These are phyloP conservation scores for Lepus townsendii DNA, from an alignment of 2,797 vertebrate species.

Conservation along the genomic window DNA sequence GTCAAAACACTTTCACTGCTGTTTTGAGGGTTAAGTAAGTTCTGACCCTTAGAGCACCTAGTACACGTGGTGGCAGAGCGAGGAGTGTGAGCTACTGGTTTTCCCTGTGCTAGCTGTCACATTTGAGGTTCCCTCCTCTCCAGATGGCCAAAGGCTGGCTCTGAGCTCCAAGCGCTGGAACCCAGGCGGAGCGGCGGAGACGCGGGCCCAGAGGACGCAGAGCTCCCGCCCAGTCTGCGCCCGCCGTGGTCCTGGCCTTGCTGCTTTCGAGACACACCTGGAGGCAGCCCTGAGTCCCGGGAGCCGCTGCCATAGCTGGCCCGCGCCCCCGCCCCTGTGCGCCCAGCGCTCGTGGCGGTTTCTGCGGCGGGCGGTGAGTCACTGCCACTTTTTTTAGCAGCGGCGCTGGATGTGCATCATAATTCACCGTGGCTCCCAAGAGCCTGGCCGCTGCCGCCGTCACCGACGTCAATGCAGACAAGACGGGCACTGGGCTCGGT, in stretches of 20 bases:
- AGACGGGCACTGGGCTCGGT: neutral
- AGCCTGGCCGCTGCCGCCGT: neutral
- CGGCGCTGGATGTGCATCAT: neutral
- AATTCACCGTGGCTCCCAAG: neutral
- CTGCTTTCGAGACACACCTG: conserved; percentile 57
- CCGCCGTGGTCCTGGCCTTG: fast-evolving
- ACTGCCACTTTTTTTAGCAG: conserved; percentile 64
- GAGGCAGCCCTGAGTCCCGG: fast-evolving
- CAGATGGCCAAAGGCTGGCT: neutral
- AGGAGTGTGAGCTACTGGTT: neutral
- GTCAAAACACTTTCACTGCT: neutral
- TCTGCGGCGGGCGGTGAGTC: conserved; percentile 51
- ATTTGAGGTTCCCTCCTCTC: fast-evolving
- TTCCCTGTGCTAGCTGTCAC: neutral
- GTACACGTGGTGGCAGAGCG: neutral
- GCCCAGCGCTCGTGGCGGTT: neutral
- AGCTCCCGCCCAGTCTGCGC: fast-evolving
- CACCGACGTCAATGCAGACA: neutral
- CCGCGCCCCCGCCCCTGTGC: neutral
- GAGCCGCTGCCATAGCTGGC: neutral
- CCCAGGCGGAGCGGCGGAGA: neutral
- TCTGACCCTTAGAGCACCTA: neutral
- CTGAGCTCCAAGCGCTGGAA: neutral
- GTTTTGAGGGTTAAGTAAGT: neutral
- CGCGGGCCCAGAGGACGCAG: neutral